Percentiles rank a stretch among this genome's conserved stretches.
These are phyloP conservation scores for Promerops cafer DNA, from an alignment of 2,113 vertebrate species.

Conservation along the genomic window DNA sequence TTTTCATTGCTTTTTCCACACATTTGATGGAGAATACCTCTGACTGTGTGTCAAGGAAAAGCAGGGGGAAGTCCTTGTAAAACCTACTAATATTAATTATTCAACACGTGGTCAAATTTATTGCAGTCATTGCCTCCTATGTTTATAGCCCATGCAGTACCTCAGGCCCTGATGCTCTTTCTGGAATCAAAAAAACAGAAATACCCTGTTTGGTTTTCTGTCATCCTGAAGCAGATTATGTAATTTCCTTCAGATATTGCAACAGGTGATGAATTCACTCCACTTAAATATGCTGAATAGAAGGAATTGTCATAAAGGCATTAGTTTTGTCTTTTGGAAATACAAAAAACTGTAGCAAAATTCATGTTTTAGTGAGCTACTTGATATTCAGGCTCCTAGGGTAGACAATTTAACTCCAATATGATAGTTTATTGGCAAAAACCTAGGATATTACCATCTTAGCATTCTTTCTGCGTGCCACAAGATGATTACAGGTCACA, in stretches of 20 bases:
- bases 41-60: neutral
- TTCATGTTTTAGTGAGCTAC: neutral
- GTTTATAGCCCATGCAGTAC: neutral
- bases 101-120: neutral
- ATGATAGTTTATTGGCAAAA: neutral
- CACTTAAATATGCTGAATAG: neutral
- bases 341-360: neutral
- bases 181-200: neutral
- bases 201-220: neutral
- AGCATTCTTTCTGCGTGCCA: neutral
- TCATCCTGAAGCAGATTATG: neutral
- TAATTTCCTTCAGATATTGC: neutral
- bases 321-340: neutral
- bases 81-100: neutral
- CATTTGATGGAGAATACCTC: neutral
- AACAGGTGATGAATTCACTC: neutral
- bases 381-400: neutral
- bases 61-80: neutral
- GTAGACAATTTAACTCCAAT: neutral
- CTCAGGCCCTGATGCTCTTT: neutral
- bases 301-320: neutral
- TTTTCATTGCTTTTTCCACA: neutral
- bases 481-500: neutral
- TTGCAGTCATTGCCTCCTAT: neutral
- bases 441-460: neutral